phyloP scores from a whole-genome alignment of 2,888 invertebrate genomes.

The Watsonalla binaria region DNA sequence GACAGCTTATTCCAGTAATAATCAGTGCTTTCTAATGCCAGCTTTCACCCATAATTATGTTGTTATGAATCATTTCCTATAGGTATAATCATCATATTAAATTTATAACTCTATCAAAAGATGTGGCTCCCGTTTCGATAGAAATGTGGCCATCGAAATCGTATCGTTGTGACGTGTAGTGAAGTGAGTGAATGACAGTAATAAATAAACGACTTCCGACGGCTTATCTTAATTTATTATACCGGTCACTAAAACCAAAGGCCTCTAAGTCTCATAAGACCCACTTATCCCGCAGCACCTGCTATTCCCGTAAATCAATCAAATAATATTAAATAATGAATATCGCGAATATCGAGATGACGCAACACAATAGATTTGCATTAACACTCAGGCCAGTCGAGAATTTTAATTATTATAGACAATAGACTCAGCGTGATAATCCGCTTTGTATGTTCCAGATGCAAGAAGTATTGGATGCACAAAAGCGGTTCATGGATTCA shows the following conservation, averaged over 20 bases:
- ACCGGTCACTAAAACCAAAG: slow-evolving; percentile 9
- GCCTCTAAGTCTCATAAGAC: neutral
- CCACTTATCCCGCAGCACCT: no score
- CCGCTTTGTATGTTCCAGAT: slow-evolving; percentile 49
- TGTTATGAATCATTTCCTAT: neutral
- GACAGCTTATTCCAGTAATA: neutral
- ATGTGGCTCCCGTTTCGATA: neutral
- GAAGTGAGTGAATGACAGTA: no score
- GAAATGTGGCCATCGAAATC: no score
- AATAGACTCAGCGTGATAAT: neutral
- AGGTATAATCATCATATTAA: neutral
- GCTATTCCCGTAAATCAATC: no score
- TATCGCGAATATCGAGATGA: no score
- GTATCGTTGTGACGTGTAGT: no score
- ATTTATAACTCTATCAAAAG: neutral
- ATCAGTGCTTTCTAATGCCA: neutral
- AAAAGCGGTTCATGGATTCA: slow-evolving; percentile 82
- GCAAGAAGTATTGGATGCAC: slow-evolving; percentile 79
- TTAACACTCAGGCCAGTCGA: no score
- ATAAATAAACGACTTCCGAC: no score
- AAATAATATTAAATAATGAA: no score
- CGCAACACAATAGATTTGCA: no score
- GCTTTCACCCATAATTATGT: neutral
- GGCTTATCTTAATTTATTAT: neutral
- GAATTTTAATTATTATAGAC: no score